Evolutionary conservation across 2,113 vertebrate genomes (phyloP), one percentile per base, ranked within the genome.

Genomic region (Engystomops pustulosus): DNA sequence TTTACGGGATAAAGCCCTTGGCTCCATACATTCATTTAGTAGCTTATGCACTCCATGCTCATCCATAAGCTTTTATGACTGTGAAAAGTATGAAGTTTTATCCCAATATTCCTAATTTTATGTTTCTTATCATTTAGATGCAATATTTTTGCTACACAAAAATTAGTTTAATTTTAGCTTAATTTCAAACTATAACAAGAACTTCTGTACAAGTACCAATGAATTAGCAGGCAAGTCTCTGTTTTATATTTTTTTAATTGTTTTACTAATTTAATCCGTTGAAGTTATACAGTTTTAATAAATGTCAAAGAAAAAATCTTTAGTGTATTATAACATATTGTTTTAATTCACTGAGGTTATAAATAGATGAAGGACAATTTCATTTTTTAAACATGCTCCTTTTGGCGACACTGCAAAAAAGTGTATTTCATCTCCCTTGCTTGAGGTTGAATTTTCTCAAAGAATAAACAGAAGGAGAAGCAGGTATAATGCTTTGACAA

Each of bases 401-500:
- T 58, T 77, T 77, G 74, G 74, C 49, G 32, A 36, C 11, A n/a
- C 18, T 25, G 38, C 74, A 77, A 38, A 36, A n/a, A 79, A 41
- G 23, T 62, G 36, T 58, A 79, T 79, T 79, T 79, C 25, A 65
- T 79, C 76, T 41, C 32, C 34, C 5, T 79, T 44, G 76, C 76
- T 79, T 44, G 55, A 45, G 76, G 53, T 79, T 79, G 76, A 34
- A 78, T 78, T 78, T 79, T 60, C 38, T 62, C 23, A 79, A 45
- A 34, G 65, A 60, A 62, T 79, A 62, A 79, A 62, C 55, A 62
- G 38, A 62, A 79, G 51, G 76, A 41, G 76, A 79, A 65, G 38
- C 34, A 79, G 76, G 76, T 62, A 79, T 47, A 79, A 79, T 20
- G 36, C 76, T 79, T 79, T 79, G 38, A 77, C 41, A 65, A 79